Evolutionary conservation across 2,797 vertebrate genomes (phyloP).

Genomic region (Myoxocephalus aenaeus): DNA sequence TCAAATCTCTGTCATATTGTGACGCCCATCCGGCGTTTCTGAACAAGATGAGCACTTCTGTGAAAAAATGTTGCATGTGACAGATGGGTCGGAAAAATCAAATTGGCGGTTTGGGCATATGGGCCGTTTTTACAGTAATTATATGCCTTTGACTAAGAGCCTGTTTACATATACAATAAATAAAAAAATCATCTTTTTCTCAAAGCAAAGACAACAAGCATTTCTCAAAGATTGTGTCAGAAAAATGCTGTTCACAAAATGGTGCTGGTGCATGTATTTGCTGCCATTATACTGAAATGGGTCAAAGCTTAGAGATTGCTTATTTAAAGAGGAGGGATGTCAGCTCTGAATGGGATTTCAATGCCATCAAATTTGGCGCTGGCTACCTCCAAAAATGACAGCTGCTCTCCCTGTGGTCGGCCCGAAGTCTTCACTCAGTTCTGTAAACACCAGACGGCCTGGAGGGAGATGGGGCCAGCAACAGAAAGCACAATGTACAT

Average conservation of each 20-base stretch:
- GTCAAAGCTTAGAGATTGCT: neutral
- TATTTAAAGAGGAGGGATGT: neutral
- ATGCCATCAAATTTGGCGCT: constrained; percentile 21
- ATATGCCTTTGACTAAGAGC: neutral
- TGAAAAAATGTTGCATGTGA: constrained; percentile 40
- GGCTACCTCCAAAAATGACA: constrained; percentile 70
- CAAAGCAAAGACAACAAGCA: neutral
- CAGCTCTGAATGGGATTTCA: constrained; percentile 3
- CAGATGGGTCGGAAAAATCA: constrained; percentile 52
- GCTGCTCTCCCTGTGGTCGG: constrained; percentile 78
- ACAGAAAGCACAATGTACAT: constrained; percentile 52
- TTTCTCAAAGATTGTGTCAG: neutral
- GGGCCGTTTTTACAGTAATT: constrained; percentile 17
- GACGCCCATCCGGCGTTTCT: constrained; percentile 31
- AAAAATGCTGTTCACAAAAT: neutral
- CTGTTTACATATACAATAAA: neutral
- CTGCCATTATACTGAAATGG: neutral
- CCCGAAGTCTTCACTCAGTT: constrained; percentile 54
- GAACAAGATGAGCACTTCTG: constrained; percentile 41
- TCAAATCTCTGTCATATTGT: constrained; percentile 47
- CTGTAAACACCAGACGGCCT: constrained; percentile 84
- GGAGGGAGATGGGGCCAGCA: constrained; percentile 62
- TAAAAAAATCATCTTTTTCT: neutral
- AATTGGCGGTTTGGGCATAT: constrained; percentile 26
- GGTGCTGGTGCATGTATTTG: neutral